A percentile compares a stretch with the other conserved stretches of the same genome.
These are phyloP conservation scores for Tinea semifulvella DNA, from an alignment of 2,888 invertebrate genomes.

Conservation along the genomic window DNA sequence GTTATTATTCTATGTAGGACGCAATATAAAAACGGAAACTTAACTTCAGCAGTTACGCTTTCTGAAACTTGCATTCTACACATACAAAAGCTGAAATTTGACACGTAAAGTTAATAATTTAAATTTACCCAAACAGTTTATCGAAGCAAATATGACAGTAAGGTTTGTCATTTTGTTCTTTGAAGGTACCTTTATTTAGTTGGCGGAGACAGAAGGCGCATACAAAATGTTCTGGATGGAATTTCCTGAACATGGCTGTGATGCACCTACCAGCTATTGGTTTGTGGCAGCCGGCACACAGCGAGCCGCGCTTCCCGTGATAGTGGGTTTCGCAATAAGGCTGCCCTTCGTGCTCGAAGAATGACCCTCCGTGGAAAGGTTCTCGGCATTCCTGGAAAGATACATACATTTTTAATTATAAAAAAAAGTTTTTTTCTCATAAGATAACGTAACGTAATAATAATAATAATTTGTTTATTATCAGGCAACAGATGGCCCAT, in stretches of 20 bases:
- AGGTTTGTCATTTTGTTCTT: constrained; percentile 98
- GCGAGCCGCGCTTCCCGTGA: constrained; percentile 94
- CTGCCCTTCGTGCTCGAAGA: constrained; percentile 98
- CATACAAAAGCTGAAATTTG: too few species aligned
- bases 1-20: too few species aligned
- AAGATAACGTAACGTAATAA: too few species aligned
- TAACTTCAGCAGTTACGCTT: too few species aligned
- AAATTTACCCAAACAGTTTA: constrained; percentile 89
- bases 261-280: constrained; percentile 98
- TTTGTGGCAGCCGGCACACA: constrained; percentile 97
- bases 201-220: constrained; percentile 99
- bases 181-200: constrained; percentile 98
- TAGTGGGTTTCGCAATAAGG: constrained; percentile 99
- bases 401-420: too few species aligned
- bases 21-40: too few species aligned
- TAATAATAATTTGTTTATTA: too few species aligned
- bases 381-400: constrained; percentile 89
- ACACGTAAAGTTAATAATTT: too few species aligned
- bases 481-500: too few species aligned
- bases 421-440: too few species aligned
- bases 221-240: constrained; percentile 99
- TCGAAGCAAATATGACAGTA: constrained; percentile 99
- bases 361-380: constrained; percentile 96
- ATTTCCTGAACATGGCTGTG: constrained; percentile 98
- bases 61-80: too few species aligned